Conservation (phyloP, 2,113 vertebrate species). For the Muntiacus muntjak region DNA sequence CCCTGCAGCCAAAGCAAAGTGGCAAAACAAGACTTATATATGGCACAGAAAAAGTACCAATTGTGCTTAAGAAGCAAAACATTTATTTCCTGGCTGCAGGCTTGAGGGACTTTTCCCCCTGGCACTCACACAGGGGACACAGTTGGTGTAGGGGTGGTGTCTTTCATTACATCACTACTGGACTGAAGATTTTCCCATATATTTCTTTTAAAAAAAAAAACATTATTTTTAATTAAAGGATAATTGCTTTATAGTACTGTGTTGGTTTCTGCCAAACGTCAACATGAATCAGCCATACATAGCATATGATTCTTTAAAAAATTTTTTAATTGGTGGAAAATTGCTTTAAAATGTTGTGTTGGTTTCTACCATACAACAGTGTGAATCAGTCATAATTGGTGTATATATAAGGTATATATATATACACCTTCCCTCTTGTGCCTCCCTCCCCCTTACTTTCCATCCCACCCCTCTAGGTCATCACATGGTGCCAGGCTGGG, state of each 20-base stretch:
- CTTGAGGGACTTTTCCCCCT: background rate
- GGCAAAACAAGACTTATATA: background rate
- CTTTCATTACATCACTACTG: background rate
- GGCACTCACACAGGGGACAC: background rate
- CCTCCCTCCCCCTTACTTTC: background rate
- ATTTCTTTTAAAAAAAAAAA: background rate
- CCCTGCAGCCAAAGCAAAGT: background rate
- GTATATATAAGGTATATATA: background rate
- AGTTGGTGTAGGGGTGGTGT: background rate
- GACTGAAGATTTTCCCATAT: background rate
- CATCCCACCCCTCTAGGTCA: background rate
- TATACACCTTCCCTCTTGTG: background rate
- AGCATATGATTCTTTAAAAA: background rate
- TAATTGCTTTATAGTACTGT: background rate
- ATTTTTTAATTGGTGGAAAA: background rate
- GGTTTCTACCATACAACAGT: background rate
- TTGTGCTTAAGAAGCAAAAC: background rate
- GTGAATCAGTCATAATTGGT: background rate
- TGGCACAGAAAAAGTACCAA: background rate
- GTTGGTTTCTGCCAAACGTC: background rate
- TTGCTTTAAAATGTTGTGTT: background rate
- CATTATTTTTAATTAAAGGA: background rate
- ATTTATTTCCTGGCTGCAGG: background rate
- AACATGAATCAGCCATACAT: background rate
- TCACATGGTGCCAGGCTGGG: background rate